These are phyloP conservation scores for Grammomys surdaster DNA, from an alignment of 2,113 vertebrate genomes.

Conservation along the genomic window DNA sequence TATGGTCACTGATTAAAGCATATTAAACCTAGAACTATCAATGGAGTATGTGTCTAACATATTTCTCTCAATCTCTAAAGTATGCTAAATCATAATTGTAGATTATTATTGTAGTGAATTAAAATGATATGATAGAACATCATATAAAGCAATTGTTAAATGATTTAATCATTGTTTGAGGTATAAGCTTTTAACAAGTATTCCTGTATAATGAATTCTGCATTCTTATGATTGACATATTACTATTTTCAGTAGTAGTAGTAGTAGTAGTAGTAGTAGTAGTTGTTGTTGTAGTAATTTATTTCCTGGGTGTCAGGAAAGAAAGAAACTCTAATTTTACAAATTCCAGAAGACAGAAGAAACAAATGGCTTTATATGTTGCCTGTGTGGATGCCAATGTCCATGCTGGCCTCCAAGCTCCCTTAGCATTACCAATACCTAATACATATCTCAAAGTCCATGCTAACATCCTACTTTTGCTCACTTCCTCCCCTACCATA, in stretches of 20 bases:
- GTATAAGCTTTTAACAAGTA: background rate
- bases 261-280: too few relatives aligned
- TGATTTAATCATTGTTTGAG: background rate
- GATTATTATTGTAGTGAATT: background rate
- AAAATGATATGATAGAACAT: background rate
- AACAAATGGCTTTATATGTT: background rate
- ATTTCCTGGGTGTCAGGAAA: background rate
- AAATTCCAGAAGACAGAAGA: background rate
- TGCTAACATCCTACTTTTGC: background rate
- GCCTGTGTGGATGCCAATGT: background rate
- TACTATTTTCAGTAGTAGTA: background rate
- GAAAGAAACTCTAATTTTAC: background rate
- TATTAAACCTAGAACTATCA: background rate
- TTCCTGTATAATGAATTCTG: background rate
- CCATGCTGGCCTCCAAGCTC: background rate
- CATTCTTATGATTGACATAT: background rate
- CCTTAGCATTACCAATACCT: background rate
- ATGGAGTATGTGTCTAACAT: background rate
- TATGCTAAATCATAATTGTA: background rate
- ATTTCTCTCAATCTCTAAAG: background rate
- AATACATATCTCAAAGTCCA: background rate
- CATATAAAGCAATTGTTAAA: background rate
- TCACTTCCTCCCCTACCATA: too few relatives aligned
- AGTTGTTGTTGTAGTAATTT: too few relatives aligned
- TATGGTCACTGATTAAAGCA: background rate